phyloP scores from a whole-genome alignment of 2,888 invertebrate genomes.

The Drosophila niveifrons region DNA sequence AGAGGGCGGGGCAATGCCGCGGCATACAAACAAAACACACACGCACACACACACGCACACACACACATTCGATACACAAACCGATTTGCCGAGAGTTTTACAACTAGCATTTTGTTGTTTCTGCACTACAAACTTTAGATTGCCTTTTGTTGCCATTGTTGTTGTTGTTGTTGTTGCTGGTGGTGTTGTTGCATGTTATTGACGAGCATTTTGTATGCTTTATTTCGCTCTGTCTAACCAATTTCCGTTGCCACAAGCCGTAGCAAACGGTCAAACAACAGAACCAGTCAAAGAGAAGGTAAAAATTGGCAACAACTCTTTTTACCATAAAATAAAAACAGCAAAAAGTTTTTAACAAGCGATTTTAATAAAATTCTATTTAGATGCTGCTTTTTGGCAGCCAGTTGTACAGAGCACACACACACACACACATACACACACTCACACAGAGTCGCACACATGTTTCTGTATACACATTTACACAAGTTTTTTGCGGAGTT shows the following conservation, averaged over 20 bases:
- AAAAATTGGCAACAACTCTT: conserved; percentile 21
- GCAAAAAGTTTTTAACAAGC: conserved; percentile 75
- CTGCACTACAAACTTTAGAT: conserved; percentile 62
- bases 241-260: conserved; percentile 71
- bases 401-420: conserved; percentile 41
- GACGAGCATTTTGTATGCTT: conserved; percentile 72
- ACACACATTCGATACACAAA: conserved; percentile 37
- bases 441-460: not conserved
- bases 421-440: conserved; percentile 6
- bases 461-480: conserved; percentile 5
- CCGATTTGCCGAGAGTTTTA: conserved; percentile 52
- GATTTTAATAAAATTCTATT: conserved; percentile 81
- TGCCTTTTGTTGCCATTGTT: conserved; percentile 65
- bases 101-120: conserved; percentile 16
- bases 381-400: conserved; percentile 62
- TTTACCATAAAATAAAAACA: not conserved
- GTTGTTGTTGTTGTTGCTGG: conserved; percentile 24
- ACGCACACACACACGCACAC: not conserved
- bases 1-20: conserved; percentile 2
- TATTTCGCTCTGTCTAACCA: conserved; percentile 72
- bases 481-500: conserved; percentile 24
- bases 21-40: conserved; percentile 4
- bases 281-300: conserved; percentile 4
- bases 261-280: conserved; percentile 47
- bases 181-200: conserved; percentile 61